Base-by-base conservation (phyloP, 2,888 invertebrate genomes). In the Oscheius sp. region DNA sequence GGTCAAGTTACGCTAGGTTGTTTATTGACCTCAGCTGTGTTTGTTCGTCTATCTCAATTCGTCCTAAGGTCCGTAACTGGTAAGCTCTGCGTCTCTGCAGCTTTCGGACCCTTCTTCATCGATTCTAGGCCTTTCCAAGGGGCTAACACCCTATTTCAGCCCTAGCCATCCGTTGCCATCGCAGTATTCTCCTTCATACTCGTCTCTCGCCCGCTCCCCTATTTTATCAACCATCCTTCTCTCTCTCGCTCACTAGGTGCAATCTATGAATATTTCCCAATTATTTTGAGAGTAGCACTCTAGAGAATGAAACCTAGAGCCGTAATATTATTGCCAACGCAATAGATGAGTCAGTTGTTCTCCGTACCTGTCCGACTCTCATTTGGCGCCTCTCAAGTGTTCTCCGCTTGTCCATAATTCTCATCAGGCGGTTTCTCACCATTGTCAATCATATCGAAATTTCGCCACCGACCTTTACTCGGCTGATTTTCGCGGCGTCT, bases 291-390 rank as follows among this genome's bases (percentile, higher is more conserved):
- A 9, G 9, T 9, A 35, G 35, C 35, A 35, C 35, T 35, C 35
- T 35, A 9, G 35, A 9, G 9, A 35, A 35, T 35, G 35, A 35
- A 35, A 35, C 35, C 35, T 35, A 35, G 35, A 9, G 35, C 9
- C 35, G 35, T 35, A 49, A 49, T 49, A 49, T 5, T 21, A 49
- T 18, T 49, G 21, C 49, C 18, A 35, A 45, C 61, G 21, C 41
- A 43, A 61, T 43, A 58, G 58, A n/a, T n/a, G n/a, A 41, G 66
- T 49, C 66, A 66, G 66, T 66, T 66, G 66, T 66, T 66, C 66
- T 66, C 49, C 52, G n/a, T 52, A 52, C 35, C 66, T 52, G 52
- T 49, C 27, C 21, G 18, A 3, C 43, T 43, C 61, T 43, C 43
- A 23, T 25, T 43, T 43, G 43, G 46, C 45, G n/a, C 12, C 25